phyloP scores from a whole-genome alignment of 2,113 vertebrate species.

The Eulemur rufifrons region DNA sequence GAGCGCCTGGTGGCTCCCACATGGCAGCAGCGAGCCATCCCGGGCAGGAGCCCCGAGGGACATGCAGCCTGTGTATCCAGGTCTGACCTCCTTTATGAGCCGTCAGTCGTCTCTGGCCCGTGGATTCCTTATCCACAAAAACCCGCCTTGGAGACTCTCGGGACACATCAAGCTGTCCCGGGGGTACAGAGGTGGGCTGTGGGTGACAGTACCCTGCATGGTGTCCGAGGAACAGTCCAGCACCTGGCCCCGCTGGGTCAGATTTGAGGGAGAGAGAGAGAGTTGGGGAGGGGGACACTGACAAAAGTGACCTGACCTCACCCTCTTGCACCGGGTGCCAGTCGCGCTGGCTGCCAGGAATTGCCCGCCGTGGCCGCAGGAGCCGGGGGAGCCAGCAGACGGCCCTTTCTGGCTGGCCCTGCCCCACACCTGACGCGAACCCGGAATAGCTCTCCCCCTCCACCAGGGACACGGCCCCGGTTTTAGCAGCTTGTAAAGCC shows the following conservation, averaged over 20 bases:
- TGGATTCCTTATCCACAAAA: neutral
- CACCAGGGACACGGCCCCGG: constrained; percentile 50
- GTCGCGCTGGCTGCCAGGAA: neutral
- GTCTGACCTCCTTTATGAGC: too few relatives aligned
- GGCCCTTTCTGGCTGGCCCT: constrained; percentile 57
- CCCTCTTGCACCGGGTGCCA: neutral
- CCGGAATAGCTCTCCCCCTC: constrained; percentile 63
- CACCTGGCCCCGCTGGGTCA: neutral
- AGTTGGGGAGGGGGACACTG: neutral
- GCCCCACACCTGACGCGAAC: constrained; percentile 49
- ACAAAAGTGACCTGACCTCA: neutral
- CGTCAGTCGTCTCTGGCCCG: fast-evolving
- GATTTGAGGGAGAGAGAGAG: neutral
- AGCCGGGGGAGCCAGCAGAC: neutral
- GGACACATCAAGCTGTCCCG: neutral
- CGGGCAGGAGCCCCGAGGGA: neutral
- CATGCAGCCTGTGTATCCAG: fast-evolving
- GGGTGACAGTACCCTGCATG: fast-evolving
- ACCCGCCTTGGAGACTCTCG: fast-evolving
- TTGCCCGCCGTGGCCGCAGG: neutral
- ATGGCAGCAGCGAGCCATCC: neutral
- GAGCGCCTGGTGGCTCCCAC: fast-evolving
- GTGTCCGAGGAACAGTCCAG: neutral
- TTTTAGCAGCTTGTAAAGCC: constrained; percentile 72
- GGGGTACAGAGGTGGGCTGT: neutral